Conservation (phyloP, 2,113 vertebrate species). For the Tor tambroides region DNA sequence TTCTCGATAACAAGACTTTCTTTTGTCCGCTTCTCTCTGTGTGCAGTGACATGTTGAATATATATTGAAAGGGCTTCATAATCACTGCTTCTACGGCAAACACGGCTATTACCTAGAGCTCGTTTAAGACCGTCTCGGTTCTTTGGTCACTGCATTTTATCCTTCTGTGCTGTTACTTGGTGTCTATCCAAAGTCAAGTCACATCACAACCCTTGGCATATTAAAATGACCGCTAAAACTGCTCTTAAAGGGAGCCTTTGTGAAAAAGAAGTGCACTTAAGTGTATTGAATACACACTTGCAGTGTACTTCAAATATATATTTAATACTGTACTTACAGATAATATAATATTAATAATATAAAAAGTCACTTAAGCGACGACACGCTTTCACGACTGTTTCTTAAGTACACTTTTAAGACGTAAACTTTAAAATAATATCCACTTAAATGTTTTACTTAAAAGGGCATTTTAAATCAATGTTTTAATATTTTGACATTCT, state of each 20-base stretch:
- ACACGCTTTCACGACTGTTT: no score
- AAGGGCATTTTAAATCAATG: background rate
- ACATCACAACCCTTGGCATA: background rate
- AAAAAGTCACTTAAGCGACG: no score
- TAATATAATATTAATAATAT: background rate
- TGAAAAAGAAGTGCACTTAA: background rate
- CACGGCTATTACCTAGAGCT: background rate
- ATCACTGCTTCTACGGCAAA: background rate
- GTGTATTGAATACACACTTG: background rate
- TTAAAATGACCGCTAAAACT: constrained; percentile 21
- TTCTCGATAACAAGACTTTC: background rate
- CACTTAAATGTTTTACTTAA: background rate
- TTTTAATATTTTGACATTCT: background rate
- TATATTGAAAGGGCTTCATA: background rate
- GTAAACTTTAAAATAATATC: background rate
- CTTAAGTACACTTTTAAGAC: background rate
- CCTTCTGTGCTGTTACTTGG: background rate
- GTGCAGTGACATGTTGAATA: background rate
- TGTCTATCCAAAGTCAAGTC: constrained; percentile 15
- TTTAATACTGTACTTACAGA: background rate
- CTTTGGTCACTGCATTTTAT: constrained; percentile 14
- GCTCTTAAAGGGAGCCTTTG: background rate
- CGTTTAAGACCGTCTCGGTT: background rate
- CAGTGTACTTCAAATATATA: background rate
- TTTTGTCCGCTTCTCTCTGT: background rate